Conservation (phyloP, 23 tunicate genomes). For the Pegea sp. region DNA sequence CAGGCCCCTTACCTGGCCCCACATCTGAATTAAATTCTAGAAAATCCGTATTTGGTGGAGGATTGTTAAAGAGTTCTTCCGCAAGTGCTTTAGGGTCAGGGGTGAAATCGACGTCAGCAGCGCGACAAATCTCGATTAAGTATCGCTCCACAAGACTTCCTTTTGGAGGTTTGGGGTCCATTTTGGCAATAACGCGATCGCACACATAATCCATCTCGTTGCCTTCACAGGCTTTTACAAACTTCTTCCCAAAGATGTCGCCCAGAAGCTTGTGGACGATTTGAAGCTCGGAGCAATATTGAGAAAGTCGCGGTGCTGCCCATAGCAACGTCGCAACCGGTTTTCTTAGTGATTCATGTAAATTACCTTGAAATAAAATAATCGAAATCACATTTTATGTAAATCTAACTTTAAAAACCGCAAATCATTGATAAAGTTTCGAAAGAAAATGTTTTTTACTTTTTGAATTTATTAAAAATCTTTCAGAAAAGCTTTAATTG, state of each 20-base stretch:
- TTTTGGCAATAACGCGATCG: slow-evolving; percentile 49
- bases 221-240: slow-evolving; percentile 46
- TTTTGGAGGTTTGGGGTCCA: slow-evolving; percentile 69
- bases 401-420: no score
- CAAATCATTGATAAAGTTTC: no score
- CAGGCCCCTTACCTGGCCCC: slow-evolving; percentile 17
- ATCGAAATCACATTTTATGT: no score
- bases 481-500: no score
- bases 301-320: slow-evolving; percentile 40
- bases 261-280: slow-evolving; percentile 45
- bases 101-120: slow-evolving; percentile 64
- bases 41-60: slow-evolving; percentile 38
- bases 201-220: slow-evolving; percentile 63
- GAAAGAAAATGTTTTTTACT: no score
- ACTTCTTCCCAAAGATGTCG: slow-evolving; percentile 71
- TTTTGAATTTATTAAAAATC: no score
- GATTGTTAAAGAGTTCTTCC: slow-evolving; percentile 17
- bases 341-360: slow-evolving; percentile 21
- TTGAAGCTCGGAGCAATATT: slow-evolving; percentile 36
- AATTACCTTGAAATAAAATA: no score
- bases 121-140: slow-evolving; percentile 65
- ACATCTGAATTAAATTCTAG: slow-evolving; percentile 38
- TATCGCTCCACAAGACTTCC: slow-evolving; percentile 65
- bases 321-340: slow-evolving; percentile 76
- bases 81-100: slow-evolving; percentile 53